Evolutionary conservation across 2,888 invertebrate species (phyloP), one percentile per base, ranked within the genome.

Genomic region (Drosophila neotestacea): DNA sequence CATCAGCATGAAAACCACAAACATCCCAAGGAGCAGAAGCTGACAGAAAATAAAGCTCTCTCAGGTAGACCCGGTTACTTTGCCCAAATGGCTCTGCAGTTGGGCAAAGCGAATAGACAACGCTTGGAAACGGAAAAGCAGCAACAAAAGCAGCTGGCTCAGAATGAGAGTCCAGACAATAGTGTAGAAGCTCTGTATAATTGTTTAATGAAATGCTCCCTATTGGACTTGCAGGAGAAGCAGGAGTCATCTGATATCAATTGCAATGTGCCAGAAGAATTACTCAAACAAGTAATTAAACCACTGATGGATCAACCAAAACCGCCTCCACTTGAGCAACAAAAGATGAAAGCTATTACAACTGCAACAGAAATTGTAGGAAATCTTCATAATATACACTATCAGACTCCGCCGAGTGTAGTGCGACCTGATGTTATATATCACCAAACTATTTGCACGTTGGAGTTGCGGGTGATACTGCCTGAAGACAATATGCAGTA

Each of bases 381-480:
- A 7, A 47, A 34, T 22, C 5, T 5, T 11, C 7, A 4, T 6
- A 6, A 28, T 4, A 13, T 48, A 4, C 47, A 61, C 2, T 46
- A 16, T 13, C 48, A 56, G 1, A 22, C 47, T 0, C 65, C 62
- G 0, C 4, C 10, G 6, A 50, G 72, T 59, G 48, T 76, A 0
- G n/a, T 48, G 27, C 70, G 77, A 0, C 81, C 81, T 0, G 63
- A 71, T 5, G 78, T 83, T 0, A 67, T 41, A 4, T 82, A 82
- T 10, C 84, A 82, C 41, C 85, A 84, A 46, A 84, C 87, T 1
- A 6, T 0, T 5, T 41, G 32, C 5, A 86, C 64, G 0, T 11
- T 81, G 16, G 85, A 82, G 7, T 41, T 82, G 10, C 84, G 81
- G n/a, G 58, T 86, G 0, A 11, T 44, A 2, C 34, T 82, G 30